Evolutionary conservation across 2,797 vertebrate species (phyloP).

Genomic region (Parauchenoglanis ngamensis): DNA sequence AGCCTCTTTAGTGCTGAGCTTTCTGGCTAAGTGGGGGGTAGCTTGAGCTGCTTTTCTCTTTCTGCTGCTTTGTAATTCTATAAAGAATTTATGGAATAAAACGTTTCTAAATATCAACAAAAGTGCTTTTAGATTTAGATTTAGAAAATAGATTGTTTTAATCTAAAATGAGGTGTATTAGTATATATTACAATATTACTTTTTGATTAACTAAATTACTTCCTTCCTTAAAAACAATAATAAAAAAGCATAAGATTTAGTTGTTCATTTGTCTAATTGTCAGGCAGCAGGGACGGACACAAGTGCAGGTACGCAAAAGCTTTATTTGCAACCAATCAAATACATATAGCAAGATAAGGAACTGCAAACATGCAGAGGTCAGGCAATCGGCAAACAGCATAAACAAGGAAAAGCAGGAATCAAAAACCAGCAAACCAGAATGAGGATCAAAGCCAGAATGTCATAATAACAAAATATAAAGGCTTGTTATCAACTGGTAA

Average conservation of each 20-base stretch:
- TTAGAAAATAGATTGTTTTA: not conserved
- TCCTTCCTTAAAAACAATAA: not conserved
- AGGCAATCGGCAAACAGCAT: not conserved
- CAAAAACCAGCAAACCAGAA: not conserved
- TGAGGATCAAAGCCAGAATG: not conserved
- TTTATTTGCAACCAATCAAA: not conserved
- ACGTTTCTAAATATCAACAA: not conserved
- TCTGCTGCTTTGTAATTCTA: not conserved
- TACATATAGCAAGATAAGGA: not conserved
- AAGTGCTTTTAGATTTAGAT: not conserved
- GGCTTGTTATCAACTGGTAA: not conserved
- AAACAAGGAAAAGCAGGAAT: not conserved
- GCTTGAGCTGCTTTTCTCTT: not conserved
- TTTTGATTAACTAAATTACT: not conserved
- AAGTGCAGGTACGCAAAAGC: not conserved
- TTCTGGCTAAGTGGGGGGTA: not conserved
- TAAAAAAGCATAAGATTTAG: not conserved
- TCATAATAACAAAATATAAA: not conserved
- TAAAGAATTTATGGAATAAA: not conserved
- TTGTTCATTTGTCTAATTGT: not conserved
- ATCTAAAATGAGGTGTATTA: not conserved
- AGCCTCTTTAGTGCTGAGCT: not conserved
- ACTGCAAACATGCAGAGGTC: not conserved
- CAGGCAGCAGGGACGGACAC: not conserved
- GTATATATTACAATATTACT: not conserved